Evolutionary conservation across 2,888 invertebrate species (phyloP).

Genomic region (Caenorhabditis sulstoni): DNA sequence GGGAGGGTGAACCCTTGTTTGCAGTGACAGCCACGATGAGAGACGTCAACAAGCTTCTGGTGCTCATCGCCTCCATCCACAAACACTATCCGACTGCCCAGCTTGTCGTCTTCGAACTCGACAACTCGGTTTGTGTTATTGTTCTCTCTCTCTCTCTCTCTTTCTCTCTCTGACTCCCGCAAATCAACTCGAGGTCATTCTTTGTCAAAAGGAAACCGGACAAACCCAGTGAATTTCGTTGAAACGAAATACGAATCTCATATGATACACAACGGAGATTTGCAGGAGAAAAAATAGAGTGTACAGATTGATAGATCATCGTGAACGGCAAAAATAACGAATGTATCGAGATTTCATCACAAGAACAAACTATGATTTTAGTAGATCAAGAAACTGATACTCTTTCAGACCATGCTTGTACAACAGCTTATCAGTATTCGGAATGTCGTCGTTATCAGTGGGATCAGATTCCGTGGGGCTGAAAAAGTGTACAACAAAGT

Average conservation of each 20-base stretch:
- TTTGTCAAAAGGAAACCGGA: conserved; percentile 35
- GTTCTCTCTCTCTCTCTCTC: too few species aligned
- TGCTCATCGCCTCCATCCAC: conserved; percentile 60
- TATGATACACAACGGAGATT: conserved; percentile 31
- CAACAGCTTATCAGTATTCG: conserved; percentile 54
- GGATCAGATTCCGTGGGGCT: neutral
- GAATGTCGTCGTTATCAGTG: conserved; percentile 51
- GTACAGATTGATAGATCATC: neutral
- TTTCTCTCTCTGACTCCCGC: conserved; percentile 13
- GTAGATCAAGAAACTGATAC: conserved; percentile 16
- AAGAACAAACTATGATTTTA: conserved; percentile 37
- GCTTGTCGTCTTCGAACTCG: conserved; percentile 55
- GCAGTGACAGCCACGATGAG: conserved; percentile 35
- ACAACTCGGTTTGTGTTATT: conserved; percentile 45
- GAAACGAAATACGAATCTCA: conserved; percentile 21
- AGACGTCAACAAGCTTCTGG: conserved; percentile 53
- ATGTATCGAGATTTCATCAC: neutral
- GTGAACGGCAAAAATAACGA: neutral
- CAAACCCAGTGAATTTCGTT: conserved; percentile 40
- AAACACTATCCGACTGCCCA: conserved; percentile 43
- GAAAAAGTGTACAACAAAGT: conserved; percentile 17
- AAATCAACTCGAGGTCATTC: conserved; percentile 48
- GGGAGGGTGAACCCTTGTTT: conserved; percentile 36
- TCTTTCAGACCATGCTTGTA: conserved; percentile 41
- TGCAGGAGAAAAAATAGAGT: conserved; percentile 10